A percentile compares a stretch with the other conserved stretches of the same genome.
Conservation (phyloP, 2,888 invertebrate species). For the Teinopalpus imperialis region DNA sequence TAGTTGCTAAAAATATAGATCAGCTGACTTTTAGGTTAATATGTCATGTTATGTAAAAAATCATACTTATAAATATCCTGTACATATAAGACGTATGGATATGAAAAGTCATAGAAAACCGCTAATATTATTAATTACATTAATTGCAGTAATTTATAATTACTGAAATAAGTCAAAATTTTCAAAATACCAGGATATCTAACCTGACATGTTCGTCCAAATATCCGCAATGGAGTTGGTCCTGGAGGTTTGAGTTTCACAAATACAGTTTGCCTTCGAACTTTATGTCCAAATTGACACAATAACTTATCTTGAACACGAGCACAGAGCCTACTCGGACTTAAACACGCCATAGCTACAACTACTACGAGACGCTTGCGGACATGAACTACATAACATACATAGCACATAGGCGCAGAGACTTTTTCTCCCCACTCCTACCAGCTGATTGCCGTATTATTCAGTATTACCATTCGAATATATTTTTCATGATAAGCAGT, state of each 20-base stretch:
- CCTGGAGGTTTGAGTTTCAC: slow-evolving; percentile 86
- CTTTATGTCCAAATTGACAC: slow-evolving; percentile 89
- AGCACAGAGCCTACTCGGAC: slow-evolving; percentile 91
- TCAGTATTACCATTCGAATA: slow-evolving; percentile 39
- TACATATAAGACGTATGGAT: neutral
- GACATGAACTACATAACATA: slow-evolving; percentile 77
- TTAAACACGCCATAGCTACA: slow-evolving; percentile 92
- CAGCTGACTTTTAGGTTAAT: slow-evolving; percentile 58
- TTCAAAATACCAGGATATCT: slow-evolving; percentile 36
- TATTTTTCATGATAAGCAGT: too few species aligned
- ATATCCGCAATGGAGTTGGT: slow-evolving; percentile 80
- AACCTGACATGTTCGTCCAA: slow-evolving; percentile 79
- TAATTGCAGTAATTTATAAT: slow-evolving; percentile 12
- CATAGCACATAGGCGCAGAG: slow-evolving; percentile 63
- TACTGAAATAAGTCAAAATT: neutral
- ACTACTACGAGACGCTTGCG: slow-evolving; percentile 85
- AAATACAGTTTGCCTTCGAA: slow-evolving; percentile 86
- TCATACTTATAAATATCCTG: slow-evolving; percentile 32
- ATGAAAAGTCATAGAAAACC: slow-evolving; percentile 3
- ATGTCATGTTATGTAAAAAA: slow-evolving; percentile 61
- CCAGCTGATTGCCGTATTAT: slow-evolving; percentile 75
- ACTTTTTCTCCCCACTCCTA: slow-evolving; percentile 77
- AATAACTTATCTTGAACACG: slow-evolving; percentile 89
- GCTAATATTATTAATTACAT: neutral
- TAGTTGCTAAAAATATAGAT: slow-evolving; percentile 48